Evolutionary conservation across 2,113 vertebrate species (phyloP).

Genomic region (Eonycteris spelaea): DNA sequence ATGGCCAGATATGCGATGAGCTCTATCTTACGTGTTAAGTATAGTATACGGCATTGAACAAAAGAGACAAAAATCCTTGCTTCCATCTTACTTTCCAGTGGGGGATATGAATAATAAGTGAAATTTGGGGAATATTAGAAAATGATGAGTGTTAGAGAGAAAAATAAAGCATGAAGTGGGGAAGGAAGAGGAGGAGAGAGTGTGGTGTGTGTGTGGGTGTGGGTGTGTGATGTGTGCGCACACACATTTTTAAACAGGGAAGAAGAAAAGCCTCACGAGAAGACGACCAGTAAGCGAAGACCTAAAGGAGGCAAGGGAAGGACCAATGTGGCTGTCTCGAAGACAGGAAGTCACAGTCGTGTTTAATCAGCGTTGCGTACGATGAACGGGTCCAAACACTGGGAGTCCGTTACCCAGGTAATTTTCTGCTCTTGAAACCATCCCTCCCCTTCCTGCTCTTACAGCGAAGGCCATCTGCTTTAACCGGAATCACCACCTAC

Average conservation of each 20-base stretch:
- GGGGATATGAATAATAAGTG: neutral
- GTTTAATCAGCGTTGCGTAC: neutral
- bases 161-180: neutral
- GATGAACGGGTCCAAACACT: neutral
- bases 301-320: neutral
- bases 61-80: neutral
- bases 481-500: neutral
- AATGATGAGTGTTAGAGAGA: neutral
- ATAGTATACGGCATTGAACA: neutral
- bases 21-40: neutral
- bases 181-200: neutral
- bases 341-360: neutral
- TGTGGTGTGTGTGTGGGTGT: neutral
- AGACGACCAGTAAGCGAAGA: neutral
- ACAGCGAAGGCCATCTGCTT: neutral
- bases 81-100: neutral
- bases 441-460: neutral
- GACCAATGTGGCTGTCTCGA: neutral
- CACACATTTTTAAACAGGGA: neutral
- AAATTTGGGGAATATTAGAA: neutral
- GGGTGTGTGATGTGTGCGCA: no score
- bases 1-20: neutral
- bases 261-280: neutral
- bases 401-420: neutral
- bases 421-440: neutral